Base-by-base conservation (phyloP, 2,113 vertebrate species). In the Raphicerus campestris region DNA sequence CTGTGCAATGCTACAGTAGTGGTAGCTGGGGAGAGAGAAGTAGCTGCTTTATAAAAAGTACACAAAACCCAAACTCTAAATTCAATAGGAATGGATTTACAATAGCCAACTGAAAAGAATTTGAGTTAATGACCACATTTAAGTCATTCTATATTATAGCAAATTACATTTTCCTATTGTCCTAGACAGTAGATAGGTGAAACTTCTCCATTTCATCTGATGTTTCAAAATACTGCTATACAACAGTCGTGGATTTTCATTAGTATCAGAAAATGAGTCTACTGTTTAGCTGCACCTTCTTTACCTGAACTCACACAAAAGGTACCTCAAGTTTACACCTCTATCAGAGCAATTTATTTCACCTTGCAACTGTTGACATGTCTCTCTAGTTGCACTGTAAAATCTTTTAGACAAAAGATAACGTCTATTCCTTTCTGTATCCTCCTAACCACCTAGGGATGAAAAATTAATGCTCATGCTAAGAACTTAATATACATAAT, bases 261-360 rank as follows among this genome's bases (percentile, higher is more conserved):
- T 89, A 75, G 16, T 84, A 84, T 85, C 49, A 85, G 53, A 95
- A 94, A 66, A 89, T 53, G 42, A 95, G 77, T 16, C 58, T 95
- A 93, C 32, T 90, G 51, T 58, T 42, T 61, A 93, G 19, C 39
- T 80, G 32, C 0, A 87, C 3, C 60, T 86, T 93, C 95, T 96
- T 90, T 22, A 88, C 70, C 55, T 70, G 47, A 94, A 86, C 20
- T 92, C 53, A 30, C 35, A 91, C 16, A 88, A 13, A 80, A 6
- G 86, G 51, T 22, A 61, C 66, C 70, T n/a, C 70, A 89, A 16
- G 42, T 66, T 89, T 78, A 47, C 6, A 73, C 6, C 61, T 90
- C 55, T 84, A 88, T 70, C 85, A 89, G 0, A 94, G 56, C 82
- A 93, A 94, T 51, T 83, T 94, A 95, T 78, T 96, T 35, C 45